These are phyloP conservation scores for Balearica regulorum DNA, from an alignment of 2,797 vertebrate genomes.

Conservation along the genomic window DNA sequence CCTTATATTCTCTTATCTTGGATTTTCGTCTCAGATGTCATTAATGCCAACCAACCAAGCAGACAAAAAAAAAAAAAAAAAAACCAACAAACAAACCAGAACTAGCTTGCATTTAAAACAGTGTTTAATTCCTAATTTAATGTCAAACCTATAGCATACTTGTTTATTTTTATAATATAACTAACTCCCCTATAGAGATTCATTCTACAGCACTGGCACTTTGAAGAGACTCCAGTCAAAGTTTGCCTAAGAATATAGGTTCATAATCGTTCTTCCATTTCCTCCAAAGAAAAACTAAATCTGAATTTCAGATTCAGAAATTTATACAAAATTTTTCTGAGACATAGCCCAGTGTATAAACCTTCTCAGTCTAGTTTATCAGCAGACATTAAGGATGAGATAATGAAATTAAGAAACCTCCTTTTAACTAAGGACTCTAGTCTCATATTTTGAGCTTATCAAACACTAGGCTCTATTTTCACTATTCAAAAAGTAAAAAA, in stretches of 20 bases:
- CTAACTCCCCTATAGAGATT: neutral
- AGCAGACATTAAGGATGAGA: neutral
- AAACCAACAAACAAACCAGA: too few relatives aligned
- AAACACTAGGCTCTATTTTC: neutral
- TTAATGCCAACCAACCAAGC: neutral
- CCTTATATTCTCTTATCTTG: neutral
- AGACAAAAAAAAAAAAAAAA: neutral
- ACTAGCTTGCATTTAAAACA: neutral
- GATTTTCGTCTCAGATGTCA: neutral
- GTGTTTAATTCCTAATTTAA: neutral
- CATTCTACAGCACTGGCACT: neutral
- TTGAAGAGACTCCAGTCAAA: neutral
- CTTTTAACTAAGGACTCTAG: neutral
- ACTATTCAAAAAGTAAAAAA: neutral
- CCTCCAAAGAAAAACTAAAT: neutral
- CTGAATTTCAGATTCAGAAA: neutral
- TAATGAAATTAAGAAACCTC: neutral
- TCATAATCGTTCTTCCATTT: neutral
- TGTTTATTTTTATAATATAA: neutral
- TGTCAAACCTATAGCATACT: accelerated
- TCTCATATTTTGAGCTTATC: neutral
- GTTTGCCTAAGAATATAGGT: neutral
- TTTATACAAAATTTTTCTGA: neutral
- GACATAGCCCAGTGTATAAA: neutral
- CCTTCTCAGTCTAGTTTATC: neutral